Percentiles rank a stretch among this genome's conserved stretches.
These are phyloP conservation scores for Oscarella lobularis DNA, from an alignment of 37 sponge, comb jelly and placozoan genomes.

Conservation along the genomic window DNA sequence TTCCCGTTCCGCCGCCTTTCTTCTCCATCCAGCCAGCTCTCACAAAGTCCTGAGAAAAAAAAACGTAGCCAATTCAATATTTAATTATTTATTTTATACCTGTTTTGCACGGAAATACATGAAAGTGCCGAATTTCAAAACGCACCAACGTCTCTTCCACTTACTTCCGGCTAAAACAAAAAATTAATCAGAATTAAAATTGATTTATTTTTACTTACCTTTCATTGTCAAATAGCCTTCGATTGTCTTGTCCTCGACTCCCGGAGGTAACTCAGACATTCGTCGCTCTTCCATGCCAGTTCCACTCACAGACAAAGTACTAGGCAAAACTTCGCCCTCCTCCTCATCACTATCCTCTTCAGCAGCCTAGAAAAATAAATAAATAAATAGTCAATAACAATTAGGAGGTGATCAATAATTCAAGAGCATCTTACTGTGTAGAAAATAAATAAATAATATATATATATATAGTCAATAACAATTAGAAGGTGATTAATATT, in stretches of 20 bases:
- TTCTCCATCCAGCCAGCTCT: conserved; percentile 85
- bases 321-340: conserved; percentile 34
- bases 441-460: too few species aligned
- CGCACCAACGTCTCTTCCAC: conserved; percentile 75
- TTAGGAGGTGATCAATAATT: not conserved
- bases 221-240: conserved; percentile 67
- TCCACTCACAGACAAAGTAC: conserved; percentile 9
- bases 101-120: conserved; percentile 74
- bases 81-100: conserved; percentile 1
- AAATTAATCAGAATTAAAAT: too few species aligned
- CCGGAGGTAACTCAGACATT: not conserved
- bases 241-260: conserved; percentile 20
- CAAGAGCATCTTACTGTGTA: not conserved
- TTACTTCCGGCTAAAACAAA: conserved; percentile 8
- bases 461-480: too few species aligned
- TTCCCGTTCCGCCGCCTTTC: conserved; percentile 80
- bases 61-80: not conserved
- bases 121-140: conserved; percentile 66
- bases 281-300: conserved; percentile 4
- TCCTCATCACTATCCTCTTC: conserved; percentile 40
- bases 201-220: too few species aligned
- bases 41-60: conserved; percentile 56
- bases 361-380: conserved; percentile 8
- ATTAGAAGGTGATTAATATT: too few species aligned
- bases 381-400: too few species aligned